Evolutionary conservation across 2,797 vertebrate species (phyloP), one percentile per base, ranked within the genome.

Genomic region (Pseudochirops corinnae): DNA sequence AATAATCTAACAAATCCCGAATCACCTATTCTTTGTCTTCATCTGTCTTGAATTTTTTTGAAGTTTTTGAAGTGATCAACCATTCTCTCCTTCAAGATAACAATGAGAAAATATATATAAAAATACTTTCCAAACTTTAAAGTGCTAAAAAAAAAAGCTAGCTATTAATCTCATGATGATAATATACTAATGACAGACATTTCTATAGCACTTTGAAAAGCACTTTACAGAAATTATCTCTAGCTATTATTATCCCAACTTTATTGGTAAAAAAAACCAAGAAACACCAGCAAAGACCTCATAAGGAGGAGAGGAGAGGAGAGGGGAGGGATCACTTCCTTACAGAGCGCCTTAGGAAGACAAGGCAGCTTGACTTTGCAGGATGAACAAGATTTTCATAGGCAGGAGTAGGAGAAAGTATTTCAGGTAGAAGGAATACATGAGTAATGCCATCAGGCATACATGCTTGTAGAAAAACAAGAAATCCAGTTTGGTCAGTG

Each of bases 371-470:
- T 62, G 56, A 90, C 6, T 56, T 96, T 94, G 46, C 92, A 62
- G 90, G 31, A 95, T 67, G 39, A 96, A 90, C 50, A 14, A 39
- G 39, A 91, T 94, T 93, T 93, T 1, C 67, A 31, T 95, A 87
- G 29, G 52, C 39, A 92, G 74, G 93, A 90, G 93, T 55, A 10
- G 94, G 12, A 39, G n/a, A 16, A 92, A 39, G 0, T 0, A 91
- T 95, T 94, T 67, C 92, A 93, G 39, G 12, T 6, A 2, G 92
- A 57, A 58, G 91, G 24, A 91, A 56, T 91, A 95, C 60, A n/a
- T 94, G 90, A 52, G 94, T 94, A 94, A 55, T 62, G 9, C 93
- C 92, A 95, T 74, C 11, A 93, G 50, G 56, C 24, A 56, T 39
- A 33, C 6, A 52, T 10, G 46, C 18, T 82, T 9, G n/a, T 21